phyloP scores from a whole-genome alignment of 2,113 vertebrate species.

The Prochilodus magdalenae region DNA sequence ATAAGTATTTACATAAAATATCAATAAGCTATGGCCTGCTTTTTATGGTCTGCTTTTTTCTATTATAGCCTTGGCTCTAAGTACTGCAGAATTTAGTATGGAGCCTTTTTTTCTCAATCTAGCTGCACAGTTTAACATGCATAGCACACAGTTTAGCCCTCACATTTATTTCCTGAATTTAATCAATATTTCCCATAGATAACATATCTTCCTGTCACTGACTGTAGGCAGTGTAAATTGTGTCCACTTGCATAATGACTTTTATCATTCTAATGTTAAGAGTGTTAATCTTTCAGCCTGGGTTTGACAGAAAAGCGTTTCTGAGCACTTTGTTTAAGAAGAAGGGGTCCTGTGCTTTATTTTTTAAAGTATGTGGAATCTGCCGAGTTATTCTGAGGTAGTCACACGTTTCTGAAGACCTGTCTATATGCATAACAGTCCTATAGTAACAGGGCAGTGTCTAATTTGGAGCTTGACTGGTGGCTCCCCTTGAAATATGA shows the following conservation, averaged over 20 bases:
- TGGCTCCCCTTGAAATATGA: constrained; percentile 54
- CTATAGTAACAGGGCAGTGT: neutral
- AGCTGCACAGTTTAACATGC: neutral
- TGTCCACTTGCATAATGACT: constrained; percentile 43
- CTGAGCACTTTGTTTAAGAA: neutral
- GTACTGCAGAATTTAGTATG: neutral
- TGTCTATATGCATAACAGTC: neutral
- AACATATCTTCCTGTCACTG: constrained; percentile 28
- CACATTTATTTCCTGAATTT: constrained; percentile 14
- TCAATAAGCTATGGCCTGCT: neutral
- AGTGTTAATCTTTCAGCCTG: constrained; percentile 3
- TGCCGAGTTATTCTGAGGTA: neutral
- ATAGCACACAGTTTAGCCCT: constrained; percentile 3
- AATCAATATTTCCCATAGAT: constrained; percentile 40
- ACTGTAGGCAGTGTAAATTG: constrained; percentile 15
- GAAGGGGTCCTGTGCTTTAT: neutral
- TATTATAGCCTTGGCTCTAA: neutral
- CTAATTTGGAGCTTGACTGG: constrained; percentile 14
- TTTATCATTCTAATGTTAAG: constrained; percentile 39
- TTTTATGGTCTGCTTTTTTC: neutral
- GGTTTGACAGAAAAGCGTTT: neutral
- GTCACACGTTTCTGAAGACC: neutral
- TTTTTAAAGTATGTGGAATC: neutral
- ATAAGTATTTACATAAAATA: neutral
- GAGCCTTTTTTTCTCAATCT: neutral